A percentile compares a stretch with the other conserved stretches of the same genome.
Evolutionary conservation across 2,888 invertebrate genomes (phyloP).

Genomic region (Drosophila paranaensis): DNA sequence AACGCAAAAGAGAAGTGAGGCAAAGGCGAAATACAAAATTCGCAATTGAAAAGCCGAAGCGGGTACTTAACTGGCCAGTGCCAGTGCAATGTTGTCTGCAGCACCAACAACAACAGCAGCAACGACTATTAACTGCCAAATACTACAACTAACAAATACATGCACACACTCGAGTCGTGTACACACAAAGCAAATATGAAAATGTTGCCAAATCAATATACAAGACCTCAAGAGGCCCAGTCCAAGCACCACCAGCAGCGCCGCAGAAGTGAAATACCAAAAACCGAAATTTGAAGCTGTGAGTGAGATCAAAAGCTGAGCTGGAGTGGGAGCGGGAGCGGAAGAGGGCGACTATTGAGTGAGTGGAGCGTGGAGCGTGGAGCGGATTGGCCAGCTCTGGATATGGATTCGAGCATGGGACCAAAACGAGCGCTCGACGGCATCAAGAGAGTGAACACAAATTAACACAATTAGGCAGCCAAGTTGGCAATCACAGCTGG

Average conservation of each 20-base stretch:
- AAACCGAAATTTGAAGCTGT: slow-evolving; percentile 34
- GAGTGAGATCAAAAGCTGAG: slow-evolving; percentile 17
- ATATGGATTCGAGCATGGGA: slow-evolving; percentile 40
- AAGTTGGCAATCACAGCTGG: slow-evolving; percentile 36
- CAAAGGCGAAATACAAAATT: slow-evolving; percentile 50
- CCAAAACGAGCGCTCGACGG: slow-evolving; percentile 29
- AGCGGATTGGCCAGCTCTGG: slow-evolving; percentile 33
- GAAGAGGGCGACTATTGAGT: background rate
- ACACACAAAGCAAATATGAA: slow-evolving; percentile 70
- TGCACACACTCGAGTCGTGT: slow-evolving; percentile 47
- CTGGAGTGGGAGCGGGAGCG: background rate
- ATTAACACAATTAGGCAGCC: slow-evolving; percentile 69
- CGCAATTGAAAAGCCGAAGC: slow-evolving; percentile 70
- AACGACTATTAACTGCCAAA: slow-evolving; percentile 62
- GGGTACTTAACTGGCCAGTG: slow-evolving; percentile 58
- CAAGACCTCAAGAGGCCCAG: slow-evolving; percentile 51
- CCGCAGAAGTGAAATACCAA: slow-evolving; percentile 29
- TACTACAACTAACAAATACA: slow-evolving; percentile 57
- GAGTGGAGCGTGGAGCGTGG: slow-evolving; percentile 4
- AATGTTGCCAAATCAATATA: slow-evolving; percentile 76
- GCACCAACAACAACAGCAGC: slow-evolving; percentile 30
- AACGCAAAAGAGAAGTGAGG: slow-evolving; percentile 53
- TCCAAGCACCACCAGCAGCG: slow-evolving; percentile 10
- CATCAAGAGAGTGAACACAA: slow-evolving; percentile 60
- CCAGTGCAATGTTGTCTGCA: slow-evolving; percentile 57